Conservation (phyloP, 2,888 invertebrate genomes). For the Spialia ferax region DNA sequence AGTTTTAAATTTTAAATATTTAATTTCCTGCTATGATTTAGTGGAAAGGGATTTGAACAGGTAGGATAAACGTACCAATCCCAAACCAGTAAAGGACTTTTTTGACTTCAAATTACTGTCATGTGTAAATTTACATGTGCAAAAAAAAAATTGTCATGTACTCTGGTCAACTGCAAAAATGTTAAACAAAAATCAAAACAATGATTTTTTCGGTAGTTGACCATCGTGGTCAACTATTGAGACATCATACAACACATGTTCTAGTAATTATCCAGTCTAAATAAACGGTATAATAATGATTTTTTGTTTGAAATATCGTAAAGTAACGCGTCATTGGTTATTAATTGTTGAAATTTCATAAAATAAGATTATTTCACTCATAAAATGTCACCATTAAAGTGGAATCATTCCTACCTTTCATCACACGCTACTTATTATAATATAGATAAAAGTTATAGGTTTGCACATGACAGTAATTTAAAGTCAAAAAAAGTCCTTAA, state of each 20-base stretch:
- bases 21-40: constrained; percentile 20
- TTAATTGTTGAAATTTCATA: constrained; percentile 15
- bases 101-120: constrained; percentile 20
- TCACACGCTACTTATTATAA: constrained; percentile 17
- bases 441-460: constrained; percentile 18
- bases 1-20: constrained; percentile 20
- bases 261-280: constrained; percentile 18
- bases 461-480: constrained; percentile 20
- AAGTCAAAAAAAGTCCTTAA: constrained; percentile 20
- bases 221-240: constrained; percentile 18
- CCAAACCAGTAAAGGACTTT: constrained; percentile 18
- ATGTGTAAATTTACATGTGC: constrained; percentile 20
- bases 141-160: constrained; percentile 14
- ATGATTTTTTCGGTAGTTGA: constrained; percentile 17
- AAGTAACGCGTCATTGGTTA: constrained; percentile 15
- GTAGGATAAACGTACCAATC: constrained; percentile 19
- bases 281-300: constrained; percentile 16
- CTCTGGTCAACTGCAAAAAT: constrained; percentile 18
- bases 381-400: constrained; percentile 18
- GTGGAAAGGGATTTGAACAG: constrained; percentile 18
- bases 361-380: constrained; percentile 17
- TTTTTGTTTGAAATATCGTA: constrained; percentile 16
- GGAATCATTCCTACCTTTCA: constrained; percentile 19
- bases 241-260: constrained; percentile 18
- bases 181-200: constrained; percentile 10